Evolutionary conservation across 2,113 vertebrate genomes (phyloP).

Genomic region (Phyllostomus discolor): DNA sequence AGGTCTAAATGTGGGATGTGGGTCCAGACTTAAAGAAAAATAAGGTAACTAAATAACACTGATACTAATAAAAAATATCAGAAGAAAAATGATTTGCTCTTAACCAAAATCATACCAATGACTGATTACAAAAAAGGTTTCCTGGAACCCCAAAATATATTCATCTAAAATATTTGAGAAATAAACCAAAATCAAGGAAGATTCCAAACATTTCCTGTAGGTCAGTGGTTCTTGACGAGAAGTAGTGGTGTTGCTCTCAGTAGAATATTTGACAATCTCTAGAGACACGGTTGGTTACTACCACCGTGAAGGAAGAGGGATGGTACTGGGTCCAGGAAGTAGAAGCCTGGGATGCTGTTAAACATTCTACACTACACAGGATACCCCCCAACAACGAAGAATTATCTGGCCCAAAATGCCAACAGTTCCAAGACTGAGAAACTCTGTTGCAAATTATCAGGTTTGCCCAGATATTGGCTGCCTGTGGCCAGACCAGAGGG

Average conservation of each 20-base stretch:
- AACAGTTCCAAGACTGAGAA: neutral
- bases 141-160: neutral
- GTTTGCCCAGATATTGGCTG: neutral
- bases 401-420: neutral
- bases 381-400: neutral
- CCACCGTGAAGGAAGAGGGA: accelerated
- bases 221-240: neutral
- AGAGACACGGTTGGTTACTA: neutral
- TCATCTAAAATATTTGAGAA: neutral
- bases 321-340: neutral
- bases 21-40: neutral
- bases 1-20: neutral
- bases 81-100: neutral
- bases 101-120: neutral
- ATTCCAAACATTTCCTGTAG: neutral
- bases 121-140: neutral
- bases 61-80: neutral
- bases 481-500: accelerated
- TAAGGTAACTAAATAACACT: neutral
- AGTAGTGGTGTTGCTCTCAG: too few relatives aligned
- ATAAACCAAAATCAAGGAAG: neutral
- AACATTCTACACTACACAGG: neutral
- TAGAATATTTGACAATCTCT: neutral
- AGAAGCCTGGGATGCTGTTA: neutral
- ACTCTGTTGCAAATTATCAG: neutral